Evolutionary conservation across 1,140 invertebrate species (phyloP), one percentile per base, ranked within the genome.

Genomic region (Polyergus mexicanus): DNA sequence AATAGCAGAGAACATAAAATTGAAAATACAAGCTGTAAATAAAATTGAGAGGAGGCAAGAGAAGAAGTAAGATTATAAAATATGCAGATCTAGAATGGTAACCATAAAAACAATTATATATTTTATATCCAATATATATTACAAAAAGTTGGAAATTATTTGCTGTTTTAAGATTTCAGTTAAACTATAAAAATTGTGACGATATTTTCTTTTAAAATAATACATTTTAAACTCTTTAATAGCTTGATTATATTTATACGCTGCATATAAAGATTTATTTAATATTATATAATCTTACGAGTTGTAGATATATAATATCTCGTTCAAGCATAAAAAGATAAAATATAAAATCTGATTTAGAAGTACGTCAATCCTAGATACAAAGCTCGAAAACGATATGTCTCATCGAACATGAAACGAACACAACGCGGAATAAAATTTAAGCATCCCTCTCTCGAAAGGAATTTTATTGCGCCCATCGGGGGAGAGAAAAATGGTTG

Each of bases 401-500:
- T 38, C 22, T 60, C 68, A 54, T 60, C 35, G 25, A 71, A 32
- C 56, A 81, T 41, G 44, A 74, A 83, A 58, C 38, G 25, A 74
- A 32, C 4, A 47, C 54, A 71, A 44, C 13, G 13, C 4, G 68
- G 25, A 72, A 83, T 54, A 60, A 83, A 83, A 83, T 83, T 68
- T 74, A 83, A 83, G 68, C 78, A 19, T 83, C 44, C 28, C 54
- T 44, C 54, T 44, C 68, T 62, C 54, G n/a, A 54, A 38, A 74
- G 66, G 25, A 47, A 72, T 83, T 83, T 44, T 32, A 54, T 72
- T 58, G 54, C 25, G 25, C 22, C 38, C 35, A 32, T 22, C 19
- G 78, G 32, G 3, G 28, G 11, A 60, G 7, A 38, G 66, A 60
- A 58, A 51, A 71, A 72, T 54, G 25, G 25, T 41, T 81, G 65